These are phyloP conservation scores for Odiellus spinosus DNA, from an alignment of 2,888 invertebrate genomes.

Conservation along the genomic window DNA sequence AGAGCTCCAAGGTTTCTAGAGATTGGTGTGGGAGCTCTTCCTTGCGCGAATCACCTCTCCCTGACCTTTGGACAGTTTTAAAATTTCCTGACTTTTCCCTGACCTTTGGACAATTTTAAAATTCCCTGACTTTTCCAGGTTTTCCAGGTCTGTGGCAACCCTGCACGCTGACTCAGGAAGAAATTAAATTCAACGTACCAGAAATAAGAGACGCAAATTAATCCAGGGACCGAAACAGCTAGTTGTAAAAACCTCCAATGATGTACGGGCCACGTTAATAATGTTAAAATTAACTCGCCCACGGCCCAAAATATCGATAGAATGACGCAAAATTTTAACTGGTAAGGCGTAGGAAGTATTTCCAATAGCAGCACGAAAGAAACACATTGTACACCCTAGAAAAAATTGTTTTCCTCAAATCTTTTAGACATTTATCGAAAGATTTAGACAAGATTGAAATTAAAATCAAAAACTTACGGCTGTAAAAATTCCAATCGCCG, in stretches of 20 bases:
- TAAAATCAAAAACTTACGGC: slow-evolving; percentile 13
- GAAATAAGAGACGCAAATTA: slow-evolving; percentile 18
- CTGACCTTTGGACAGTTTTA: too few relatives aligned
- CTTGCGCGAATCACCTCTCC: too few relatives aligned
- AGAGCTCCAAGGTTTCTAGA: too few relatives aligned
- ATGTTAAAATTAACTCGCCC: slow-evolving; percentile 12
- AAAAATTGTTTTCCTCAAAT: background rate
- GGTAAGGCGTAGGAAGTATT: slow-evolving; percentile 16
- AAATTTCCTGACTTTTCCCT: too few relatives aligned
- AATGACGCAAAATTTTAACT: slow-evolving; percentile 13
- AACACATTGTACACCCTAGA: slow-evolving; percentile 18
- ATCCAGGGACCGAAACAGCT: slow-evolving; percentile 18
- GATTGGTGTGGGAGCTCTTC: too few relatives aligned
- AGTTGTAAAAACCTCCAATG: slow-evolving; percentile 20
- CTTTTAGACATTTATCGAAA: background rate
- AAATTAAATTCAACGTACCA: slow-evolving; percentile 10
- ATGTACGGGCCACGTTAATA: slow-evolving; percentile 17
- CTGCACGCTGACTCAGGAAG: background rate
- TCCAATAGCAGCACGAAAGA: slow-evolving; percentile 18
- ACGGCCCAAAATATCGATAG: slow-evolving; percentile 11
- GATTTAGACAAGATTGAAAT: too few relatives aligned
- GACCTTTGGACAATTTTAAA: too few relatives aligned
- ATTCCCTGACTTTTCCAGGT: too few relatives aligned
- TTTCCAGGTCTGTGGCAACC: too few relatives aligned
- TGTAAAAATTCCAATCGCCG: slow-evolving; percentile 10